Base-by-base conservation (phyloP, 2,888 invertebrate genomes). In the Drosophila crucigera region DNA sequence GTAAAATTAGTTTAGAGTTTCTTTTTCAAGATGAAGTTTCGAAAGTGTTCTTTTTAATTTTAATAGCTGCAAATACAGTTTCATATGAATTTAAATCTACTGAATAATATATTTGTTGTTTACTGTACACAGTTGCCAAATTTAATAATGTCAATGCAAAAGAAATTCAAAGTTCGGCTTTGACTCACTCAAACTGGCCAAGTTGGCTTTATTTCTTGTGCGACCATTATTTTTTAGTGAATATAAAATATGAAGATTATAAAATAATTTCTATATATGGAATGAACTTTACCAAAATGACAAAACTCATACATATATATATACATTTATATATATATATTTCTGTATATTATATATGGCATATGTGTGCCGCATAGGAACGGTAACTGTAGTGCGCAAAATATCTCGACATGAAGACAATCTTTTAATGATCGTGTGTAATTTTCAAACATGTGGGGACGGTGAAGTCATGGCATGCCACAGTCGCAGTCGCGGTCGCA, bases 371-470 rank as follows among this genome's bases (percentile, higher is more conserved):
- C 37, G 33, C 55, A 43, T 58, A 30, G 64, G 49, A 82, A 65
- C 58, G 37, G 67, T 55, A 73, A 65, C 53, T 61, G 61, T 60
- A 50, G 62, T 78, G 64, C 82, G 78, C 78, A 59, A 91, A 91
- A 86, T 88, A 90, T 83, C 86, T 86, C 89, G 77, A 82, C 89
- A 91, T 90, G 87, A 81, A 90, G 84, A 83, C 87, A 90, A 90
- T 90, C 89, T 91, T 91, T 91, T 89, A 91, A 90, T 91, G 90
- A 91, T 90, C 90, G 92, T 90, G 92, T 89, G 91, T 91, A 91
- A 91, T 91, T 91, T 91, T 79, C 78, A 85, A 91, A 80, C 82
- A 85, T 88, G 76, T 83, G 88, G 78, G 68, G 71, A 76, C 80
- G 53, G 59, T 67, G 60, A 60, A 79, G 74, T 82, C 82, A 78